These are phyloP conservation scores for Bombyx mandarina DNA, from an alignment of 1,140 invertebrate genomes.

Conservation along the genomic window DNA sequence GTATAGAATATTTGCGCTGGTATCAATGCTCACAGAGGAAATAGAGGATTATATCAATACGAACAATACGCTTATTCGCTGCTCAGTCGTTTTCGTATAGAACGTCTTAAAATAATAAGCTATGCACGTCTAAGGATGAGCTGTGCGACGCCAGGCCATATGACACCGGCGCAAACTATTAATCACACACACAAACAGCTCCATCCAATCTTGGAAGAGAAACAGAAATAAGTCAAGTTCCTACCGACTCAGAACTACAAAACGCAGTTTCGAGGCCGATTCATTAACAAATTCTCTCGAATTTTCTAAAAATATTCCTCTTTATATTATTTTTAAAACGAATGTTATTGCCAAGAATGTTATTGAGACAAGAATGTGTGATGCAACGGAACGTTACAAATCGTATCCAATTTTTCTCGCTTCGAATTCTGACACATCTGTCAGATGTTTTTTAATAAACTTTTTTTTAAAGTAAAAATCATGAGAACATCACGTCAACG, in stretches of 20 bases:
- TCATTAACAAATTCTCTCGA: constrained; percentile 7
- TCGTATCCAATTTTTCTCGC: too few relatives aligned
- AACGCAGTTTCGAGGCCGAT: constrained; percentile 1
- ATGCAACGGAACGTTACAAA: not conserved
- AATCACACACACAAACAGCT: constrained; percentile 36
- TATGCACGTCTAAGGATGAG: constrained; percentile 12
- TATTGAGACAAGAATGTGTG: not conserved
- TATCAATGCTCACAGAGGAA: not conserved
- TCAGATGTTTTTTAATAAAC: constrained; percentile 1
- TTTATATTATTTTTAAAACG: constrained; percentile 1
- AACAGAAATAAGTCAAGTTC: constrained; percentile 5
- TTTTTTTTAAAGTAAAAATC: constrained; percentile 9
- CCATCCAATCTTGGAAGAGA: constrained; percentile 19
- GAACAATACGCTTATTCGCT: not conserved
- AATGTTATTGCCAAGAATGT: constrained; percentile 2
- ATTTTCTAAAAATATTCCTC: constrained; percentile 1
- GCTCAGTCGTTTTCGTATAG: constrained; percentile 10
- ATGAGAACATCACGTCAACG: constrained; percentile 27
- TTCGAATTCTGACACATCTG: not conserved
- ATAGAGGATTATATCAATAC: not conserved
- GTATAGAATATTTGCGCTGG: not conserved
- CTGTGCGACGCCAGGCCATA: constrained; percentile 25
- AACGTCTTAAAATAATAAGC: constrained; percentile 25
- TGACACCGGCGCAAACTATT: constrained; percentile 36
- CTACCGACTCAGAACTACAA: not conserved